Conservation (phyloP, 2,797 vertebrate species). For the Diplodus puntazzo region DNA sequence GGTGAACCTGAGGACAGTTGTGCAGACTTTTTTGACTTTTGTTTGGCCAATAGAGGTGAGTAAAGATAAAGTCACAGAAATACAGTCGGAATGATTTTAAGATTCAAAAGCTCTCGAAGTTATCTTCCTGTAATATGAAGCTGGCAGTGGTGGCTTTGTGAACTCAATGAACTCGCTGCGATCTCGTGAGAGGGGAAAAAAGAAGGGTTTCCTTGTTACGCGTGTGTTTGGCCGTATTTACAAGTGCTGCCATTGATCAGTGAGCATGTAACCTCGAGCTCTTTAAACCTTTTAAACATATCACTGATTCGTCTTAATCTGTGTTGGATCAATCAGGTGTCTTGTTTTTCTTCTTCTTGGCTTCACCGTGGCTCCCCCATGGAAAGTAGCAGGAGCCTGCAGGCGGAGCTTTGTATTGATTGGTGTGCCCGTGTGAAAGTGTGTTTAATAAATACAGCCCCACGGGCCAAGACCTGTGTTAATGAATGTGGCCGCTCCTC, state of each 20-base stretch:
- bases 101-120: constrained; percentile 45
- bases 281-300: constrained; percentile 46
- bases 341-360: constrained; percentile 13
- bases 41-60: constrained; percentile 64
- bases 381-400: constrained; percentile 46
- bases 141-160: constrained; percentile 56
- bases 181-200: constrained; percentile 43
- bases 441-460: constrained; percentile 59
- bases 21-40: constrained; percentile 61
- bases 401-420: constrained; percentile 68
- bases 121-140: constrained; percentile 62
- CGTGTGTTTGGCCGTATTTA: constrained; percentile 50
- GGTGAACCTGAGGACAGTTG: constrained; percentile 75
- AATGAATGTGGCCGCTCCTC: constrained; percentile 50
- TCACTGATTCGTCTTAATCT: constrained; percentile 35
- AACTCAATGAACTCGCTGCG: constrained; percentile 76
- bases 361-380: constrained; percentile 7
- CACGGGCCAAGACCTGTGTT: constrained; percentile 54
- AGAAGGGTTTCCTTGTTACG: constrained; percentile 49
- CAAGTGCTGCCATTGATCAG: constrained; percentile 48
- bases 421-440: constrained; percentile 43
- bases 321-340: constrained; percentile 50
- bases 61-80: constrained; percentile 54
- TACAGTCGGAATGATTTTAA: constrained; percentile 4
- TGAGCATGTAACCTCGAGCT: constrained; percentile 48